Evolutionary conservation across 1,140 invertebrate genomes (phyloP).

Genomic region (Bombus pyrosoma): DNA sequence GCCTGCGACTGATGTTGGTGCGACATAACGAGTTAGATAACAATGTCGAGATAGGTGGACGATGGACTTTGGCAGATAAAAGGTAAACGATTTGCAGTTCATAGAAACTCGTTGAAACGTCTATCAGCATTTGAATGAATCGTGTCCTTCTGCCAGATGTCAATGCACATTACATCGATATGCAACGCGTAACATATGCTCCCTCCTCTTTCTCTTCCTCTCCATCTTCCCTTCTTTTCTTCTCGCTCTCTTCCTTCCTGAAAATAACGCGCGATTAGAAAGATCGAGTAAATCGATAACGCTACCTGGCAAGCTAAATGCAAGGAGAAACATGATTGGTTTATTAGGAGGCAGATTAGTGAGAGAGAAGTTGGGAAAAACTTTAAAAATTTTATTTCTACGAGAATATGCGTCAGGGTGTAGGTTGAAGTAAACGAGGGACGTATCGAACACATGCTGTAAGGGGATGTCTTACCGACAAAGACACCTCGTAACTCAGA

Average conservation of each 20-base stretch:
- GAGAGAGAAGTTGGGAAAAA: too few species aligned
- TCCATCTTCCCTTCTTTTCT: background rate
- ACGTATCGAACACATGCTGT: too few species aligned
- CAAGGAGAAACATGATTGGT: too few species aligned
- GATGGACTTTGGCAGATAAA: background rate
- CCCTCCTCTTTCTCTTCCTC: background rate
- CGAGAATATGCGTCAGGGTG: too few species aligned
- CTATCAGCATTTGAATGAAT: slow-evolving; percentile 32
- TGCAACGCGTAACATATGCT: too few species aligned
- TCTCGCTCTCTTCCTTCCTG: too few species aligned
- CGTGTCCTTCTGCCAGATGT: background rate
- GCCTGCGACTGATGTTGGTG: background rate
- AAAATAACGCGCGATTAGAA: background rate
- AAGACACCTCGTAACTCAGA: too few species aligned
- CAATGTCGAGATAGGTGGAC: background rate
- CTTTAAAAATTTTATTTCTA: too few species aligned
- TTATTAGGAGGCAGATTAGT: too few species aligned
- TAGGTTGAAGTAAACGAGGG: too few species aligned
- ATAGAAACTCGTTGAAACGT: background rate
- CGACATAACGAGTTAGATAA: background rate
- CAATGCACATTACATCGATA: background rate
- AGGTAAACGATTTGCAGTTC: background rate
- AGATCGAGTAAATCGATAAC: background rate
- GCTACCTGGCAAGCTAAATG: too few species aligned
- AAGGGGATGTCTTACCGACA: too few species aligned